Evolutionary conservation across 2,888 invertebrate species (phyloP), one percentile per base, ranked within the genome.

Genomic region (Macrosoma leucophasiata): DNA sequence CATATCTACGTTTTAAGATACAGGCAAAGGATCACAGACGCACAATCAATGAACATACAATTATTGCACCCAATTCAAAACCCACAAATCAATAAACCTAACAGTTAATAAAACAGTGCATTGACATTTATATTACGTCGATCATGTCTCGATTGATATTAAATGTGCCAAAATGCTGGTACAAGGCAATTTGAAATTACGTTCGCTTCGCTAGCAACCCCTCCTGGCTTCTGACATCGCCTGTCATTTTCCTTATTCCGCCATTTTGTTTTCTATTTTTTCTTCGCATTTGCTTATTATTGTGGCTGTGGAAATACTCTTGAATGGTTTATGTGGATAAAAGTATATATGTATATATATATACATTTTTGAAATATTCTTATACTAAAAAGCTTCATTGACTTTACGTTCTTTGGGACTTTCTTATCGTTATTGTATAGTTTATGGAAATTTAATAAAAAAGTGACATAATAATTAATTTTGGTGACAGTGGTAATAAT

Each of bases 151-250:
- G 54, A 62, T 60, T 56, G 54, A 59, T 59, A 60, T 58, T 50
- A 62, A 61, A 64, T 51, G 62, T 66, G 63, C 61, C 66, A 61
- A 62, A 57, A 65, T 46, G 31, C 31, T 13, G 14, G 33, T 34
- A 30, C 24, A 31, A 46, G 65, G 65, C 68, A 73, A 71, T 71
- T 70, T 66, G 48, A 58, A 56, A 74, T 74, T 70, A 69, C 52
- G 43, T 61, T 50, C 64, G 59, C 58, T 49, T 68, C 63, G 56
- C 51, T 63, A 50, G 51, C 55, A 46, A 50, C 57, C 7, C 58
- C 61, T 52, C 39, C 37, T 41, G 50, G 50, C 48, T 52, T 48
- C 41, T 54, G 53, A 55, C 55, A 52, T 50, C 46, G 50, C 50
- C 48, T 49, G 55, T 51, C 52, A 52, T 55, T 56, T 55, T 55